Base-by-base conservation (phyloP, 2,888 invertebrate species). In the Perizoma flavofasciatum region DNA sequence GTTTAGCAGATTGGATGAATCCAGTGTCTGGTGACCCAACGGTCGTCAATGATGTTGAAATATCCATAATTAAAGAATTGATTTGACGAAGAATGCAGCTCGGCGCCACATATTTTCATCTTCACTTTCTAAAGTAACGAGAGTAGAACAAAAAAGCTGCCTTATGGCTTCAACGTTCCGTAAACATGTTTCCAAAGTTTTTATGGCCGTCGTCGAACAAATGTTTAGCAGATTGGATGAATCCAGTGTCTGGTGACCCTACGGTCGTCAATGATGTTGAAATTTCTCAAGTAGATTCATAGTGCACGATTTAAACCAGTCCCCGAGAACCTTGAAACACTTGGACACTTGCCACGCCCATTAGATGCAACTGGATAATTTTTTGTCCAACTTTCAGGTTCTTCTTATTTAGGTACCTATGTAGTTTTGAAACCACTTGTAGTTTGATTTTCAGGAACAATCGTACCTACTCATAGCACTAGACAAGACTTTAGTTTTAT, bases 331-430 rank as follows among this genome's bases (percentile, higher is more conserved):
- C 87, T 88, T 89, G 85, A 73, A 84, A 79, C 79, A 83, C 78
- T 87, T 87, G 86, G 86, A 81, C 78, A 79, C 71, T 81, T 85
- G 88, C 89, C 89, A 88, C 88, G 85, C 89, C 89, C 86, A 82
- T 79, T 72, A 79, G 72, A 78, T 75, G 67, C 69, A 61, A 72
- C 79, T 83, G 79, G 73, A 82, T 73, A 77, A 70, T 72, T 72
- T 75, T 75, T 65, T 71, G 59, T 51, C 50, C 55, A 68, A 48
- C 67, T 61, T 61, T 66, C 56, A 56, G 55, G 43, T 34, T 49
- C 7, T 4, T 71, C 7, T 37, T 37, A 37, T 3, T n/a, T n/a
- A n/a, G n/a, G n/a, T n/a, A n/a, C n/a, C n/a, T 71, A 68, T 73
- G 73, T 65, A 68, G 63, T 2, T 44, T 10, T n/a, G n/a, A n/a